A percentile compares a stretch with the other conserved stretches of the same genome.
Evolutionary conservation across 2,888 invertebrate genomes (phyloP).

Genomic region (Escarpia spicata): DNA sequence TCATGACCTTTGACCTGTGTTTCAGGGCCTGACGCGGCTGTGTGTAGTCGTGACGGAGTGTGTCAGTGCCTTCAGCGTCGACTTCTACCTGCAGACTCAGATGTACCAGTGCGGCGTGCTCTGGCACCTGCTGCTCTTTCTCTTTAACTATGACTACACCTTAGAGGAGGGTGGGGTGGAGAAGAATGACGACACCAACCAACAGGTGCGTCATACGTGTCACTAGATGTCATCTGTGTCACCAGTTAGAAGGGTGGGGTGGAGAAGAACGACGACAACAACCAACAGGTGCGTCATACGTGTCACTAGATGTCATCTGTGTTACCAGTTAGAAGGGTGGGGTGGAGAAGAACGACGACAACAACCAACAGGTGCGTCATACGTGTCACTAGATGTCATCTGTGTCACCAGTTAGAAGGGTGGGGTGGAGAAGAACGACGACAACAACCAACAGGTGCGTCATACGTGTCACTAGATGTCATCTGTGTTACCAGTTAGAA

Average conservation of each 20-base stretch:
- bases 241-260: slow-evolving; percentile 66
- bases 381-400: too few species aligned
- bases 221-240: neutral
- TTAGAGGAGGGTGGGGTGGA: slow-evolving; percentile 95
- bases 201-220: slow-evolving; percentile 68
- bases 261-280: too few species aligned
- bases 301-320: too few species aligned
- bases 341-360: too few species aligned
- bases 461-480: too few species aligned
- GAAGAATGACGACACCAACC: slow-evolving; percentile 83
- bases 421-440: too few species aligned
- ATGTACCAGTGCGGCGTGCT: slow-evolving; percentile 78
- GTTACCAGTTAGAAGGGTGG: too few species aligned
- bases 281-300: too few species aligned
- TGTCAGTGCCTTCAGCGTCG: slow-evolving; percentile 85
- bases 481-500: slow-evolving; percentile 68
- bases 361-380: too few species aligned
- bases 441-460: too few species aligned
- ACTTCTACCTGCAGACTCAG: slow-evolving; percentile 80
- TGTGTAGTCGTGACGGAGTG: slow-evolving; percentile 72
- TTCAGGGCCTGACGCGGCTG: slow-evolving; percentile 80
- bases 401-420: too few species aligned
- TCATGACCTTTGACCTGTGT: slow-evolving; percentile 58
- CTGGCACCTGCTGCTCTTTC: slow-evolving; percentile 89
- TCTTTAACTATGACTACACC: slow-evolving; percentile 96